These are phyloP conservation scores for Drosophila prolongata DNA, from an alignment of 2,888 invertebrate species.

Conservation along the genomic window DNA sequence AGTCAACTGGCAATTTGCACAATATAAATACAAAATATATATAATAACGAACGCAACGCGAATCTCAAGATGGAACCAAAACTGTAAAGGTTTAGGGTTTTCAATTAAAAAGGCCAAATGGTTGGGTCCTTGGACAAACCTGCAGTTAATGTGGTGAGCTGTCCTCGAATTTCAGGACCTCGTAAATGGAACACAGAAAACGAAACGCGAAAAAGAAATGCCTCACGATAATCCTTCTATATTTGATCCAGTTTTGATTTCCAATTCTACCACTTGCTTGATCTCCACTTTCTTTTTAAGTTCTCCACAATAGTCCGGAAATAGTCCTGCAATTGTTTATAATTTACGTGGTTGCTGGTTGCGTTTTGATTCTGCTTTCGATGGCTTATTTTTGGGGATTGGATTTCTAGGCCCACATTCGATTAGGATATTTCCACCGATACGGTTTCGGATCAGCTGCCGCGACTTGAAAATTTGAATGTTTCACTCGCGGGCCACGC, in stretches of 20 bases:
- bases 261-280: background rate
- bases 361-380: background rate
- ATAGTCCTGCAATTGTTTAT: conserved; percentile 1
- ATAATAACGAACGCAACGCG: conserved; percentile 21
- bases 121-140: conserved; percentile 22
- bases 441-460: background rate
- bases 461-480: conserved; percentile 56
- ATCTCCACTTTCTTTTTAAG: background rate
- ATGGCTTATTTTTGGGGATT: no score
- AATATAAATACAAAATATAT: conserved; percentile 23
- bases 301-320: conserved; percentile 15
- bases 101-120: background rate
- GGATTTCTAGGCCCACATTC: no score
- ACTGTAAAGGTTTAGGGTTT: conserved; percentile 20
- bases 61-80: conserved; percentile 33
- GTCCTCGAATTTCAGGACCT: conserved; percentile 32
- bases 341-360: conserved; percentile 2
- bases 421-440: background rate
- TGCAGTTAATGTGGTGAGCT: conserved; percentile 13
- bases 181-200: conserved; percentile 26
- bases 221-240: background rate
- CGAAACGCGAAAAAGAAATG: conserved; percentile 8
- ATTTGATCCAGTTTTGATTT: background rate
- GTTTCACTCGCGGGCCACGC: conserved; percentile 49
- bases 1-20: conserved; percentile 9